Evolutionary conservation across 2,888 invertebrate genomes (phyloP).

Genomic region (Leistus spinibarbis): DNA sequence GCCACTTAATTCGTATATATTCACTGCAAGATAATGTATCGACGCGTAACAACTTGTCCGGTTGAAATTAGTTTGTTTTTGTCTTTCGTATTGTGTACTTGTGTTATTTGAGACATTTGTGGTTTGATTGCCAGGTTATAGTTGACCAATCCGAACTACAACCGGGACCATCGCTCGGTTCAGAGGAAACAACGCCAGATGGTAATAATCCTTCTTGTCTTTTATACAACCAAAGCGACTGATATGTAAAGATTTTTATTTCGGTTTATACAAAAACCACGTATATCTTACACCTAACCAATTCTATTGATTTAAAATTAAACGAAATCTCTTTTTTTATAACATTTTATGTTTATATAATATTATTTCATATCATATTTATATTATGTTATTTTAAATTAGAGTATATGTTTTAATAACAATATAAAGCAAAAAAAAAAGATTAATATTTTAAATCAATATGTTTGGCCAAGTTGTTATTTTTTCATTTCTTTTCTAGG

Average conservation of each 20-base stretch:
- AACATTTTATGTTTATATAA: no score
- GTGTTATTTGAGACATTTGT: not conserved
- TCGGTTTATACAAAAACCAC: not conserved
- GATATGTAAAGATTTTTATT: constrained; percentile 3
- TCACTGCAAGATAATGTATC: no score
- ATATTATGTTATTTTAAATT: no score
- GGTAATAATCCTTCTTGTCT: constrained; percentile 30
- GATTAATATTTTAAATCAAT: not conserved
- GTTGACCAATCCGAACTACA: constrained; percentile 25
- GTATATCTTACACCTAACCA: not conserved
- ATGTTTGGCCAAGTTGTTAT: not conserved
- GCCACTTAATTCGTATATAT: no score
- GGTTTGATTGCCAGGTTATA: constrained; percentile 11
- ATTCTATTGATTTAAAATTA: not conserved
- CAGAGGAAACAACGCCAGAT: constrained; percentile 32
- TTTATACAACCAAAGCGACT: constrained; percentile 35
- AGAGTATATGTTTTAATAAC: not conserved
- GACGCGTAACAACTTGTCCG: no score
- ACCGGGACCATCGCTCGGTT: constrained; percentile 17
- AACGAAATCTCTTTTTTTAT: constrained; percentile 1
- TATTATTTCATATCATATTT: no score
- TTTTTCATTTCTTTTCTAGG: not conserved
- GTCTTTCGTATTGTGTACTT: not conserved
- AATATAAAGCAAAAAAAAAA: not conserved
- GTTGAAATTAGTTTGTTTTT: no score